These are phyloP conservation scores for Tachina lurida DNA, from an alignment of 2,888 invertebrate species.

Conservation along the genomic window DNA sequence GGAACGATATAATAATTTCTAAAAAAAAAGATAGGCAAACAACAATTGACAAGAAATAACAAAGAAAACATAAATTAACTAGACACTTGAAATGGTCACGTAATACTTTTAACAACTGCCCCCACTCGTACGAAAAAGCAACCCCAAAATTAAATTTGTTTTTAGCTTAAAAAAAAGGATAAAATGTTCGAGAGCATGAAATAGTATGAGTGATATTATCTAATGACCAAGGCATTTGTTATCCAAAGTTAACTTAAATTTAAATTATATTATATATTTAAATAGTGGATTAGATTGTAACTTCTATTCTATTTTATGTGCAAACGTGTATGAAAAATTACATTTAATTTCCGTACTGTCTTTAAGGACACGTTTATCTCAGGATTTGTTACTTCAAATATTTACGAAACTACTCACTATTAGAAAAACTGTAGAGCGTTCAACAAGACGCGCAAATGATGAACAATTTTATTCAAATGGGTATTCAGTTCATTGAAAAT, in stretches of 20 bases:
- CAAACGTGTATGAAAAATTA: too few species aligned
- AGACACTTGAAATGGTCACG: conserved; percentile 77
- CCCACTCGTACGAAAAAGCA: conserved; percentile 29
- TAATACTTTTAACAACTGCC: conserved; percentile 34
- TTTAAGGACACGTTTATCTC: not conserved
- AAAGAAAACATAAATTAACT: conserved; percentile 78
- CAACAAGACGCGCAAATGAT: too few species aligned
- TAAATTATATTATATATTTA: conserved; percentile 7
- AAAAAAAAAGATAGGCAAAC: conserved; percentile 72
- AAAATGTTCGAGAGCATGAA: not conserved
- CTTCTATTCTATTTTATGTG: conserved; percentile 2
- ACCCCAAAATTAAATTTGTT: conserved; percentile 12
- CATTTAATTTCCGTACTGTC: too few species aligned
- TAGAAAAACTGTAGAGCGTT: too few species aligned
- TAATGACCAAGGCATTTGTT: not conserved
- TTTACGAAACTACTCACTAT: too few species aligned
- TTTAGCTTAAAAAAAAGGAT: conserved; percentile 15
- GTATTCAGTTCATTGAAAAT: too few species aligned
- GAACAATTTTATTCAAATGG: too few species aligned
- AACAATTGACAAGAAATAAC: conserved; percentile 56
- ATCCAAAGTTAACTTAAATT: conserved; percentile 1
- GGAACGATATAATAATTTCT: conserved; percentile 78
- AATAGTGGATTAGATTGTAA: conserved; percentile 19
- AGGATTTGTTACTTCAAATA: too few species aligned
- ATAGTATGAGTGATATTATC: not conserved